Conservation (phyloP, 2,888 invertebrate genomes). For the Dysmachus trigonus region DNA sequence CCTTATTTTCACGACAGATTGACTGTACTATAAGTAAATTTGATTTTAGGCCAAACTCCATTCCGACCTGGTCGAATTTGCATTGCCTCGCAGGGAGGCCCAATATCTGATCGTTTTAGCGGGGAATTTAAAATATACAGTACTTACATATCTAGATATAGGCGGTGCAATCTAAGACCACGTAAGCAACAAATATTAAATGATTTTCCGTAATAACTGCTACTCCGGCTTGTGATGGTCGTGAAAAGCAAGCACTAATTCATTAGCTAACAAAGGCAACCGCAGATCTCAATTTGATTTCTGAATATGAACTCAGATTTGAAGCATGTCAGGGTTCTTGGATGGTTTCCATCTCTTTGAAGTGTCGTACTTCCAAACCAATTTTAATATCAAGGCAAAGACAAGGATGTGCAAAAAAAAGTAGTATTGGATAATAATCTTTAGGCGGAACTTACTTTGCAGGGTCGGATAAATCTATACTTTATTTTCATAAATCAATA, state of each 20-base stretch:
- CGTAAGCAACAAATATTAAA: not conserved
- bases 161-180: not conserved
- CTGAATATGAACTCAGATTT: not conserved
- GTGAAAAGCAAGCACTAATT: not conserved
- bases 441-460: too few species aligned
- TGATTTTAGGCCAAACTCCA: not conserved
- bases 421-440: too few species aligned
- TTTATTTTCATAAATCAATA: too few species aligned
- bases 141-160: not conserved
- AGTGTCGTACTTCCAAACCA: too few species aligned
- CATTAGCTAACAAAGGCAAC: not conserved
- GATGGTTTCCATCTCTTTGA: not conserved
- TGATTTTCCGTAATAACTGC: not conserved
- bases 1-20: too few species aligned
- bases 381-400: too few species aligned
- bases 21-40: too few species aligned
- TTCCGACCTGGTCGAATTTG: not conserved
- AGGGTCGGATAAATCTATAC: too few species aligned
- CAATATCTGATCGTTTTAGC: not conserved
- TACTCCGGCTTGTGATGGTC: not conserved
- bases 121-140: not conserved
- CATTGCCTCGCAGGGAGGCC: not conserved
- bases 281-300: not conserved
- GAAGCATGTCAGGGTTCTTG: not conserved
- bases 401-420: too few species aligned